Base-by-base conservation (phyloP, 2,113 vertebrate species). In the Petromus typicus region DNA sequence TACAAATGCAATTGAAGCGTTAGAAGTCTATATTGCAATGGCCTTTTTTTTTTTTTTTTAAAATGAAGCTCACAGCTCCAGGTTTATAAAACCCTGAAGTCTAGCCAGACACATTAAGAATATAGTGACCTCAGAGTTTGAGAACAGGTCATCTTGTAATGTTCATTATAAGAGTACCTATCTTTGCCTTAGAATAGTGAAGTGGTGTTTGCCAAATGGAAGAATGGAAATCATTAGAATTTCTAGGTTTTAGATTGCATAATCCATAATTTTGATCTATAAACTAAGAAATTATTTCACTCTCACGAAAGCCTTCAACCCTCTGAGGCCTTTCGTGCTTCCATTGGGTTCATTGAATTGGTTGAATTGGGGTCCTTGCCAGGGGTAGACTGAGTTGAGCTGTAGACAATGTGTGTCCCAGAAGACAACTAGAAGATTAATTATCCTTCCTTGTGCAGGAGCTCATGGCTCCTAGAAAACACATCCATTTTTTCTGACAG, bases 1-100 rank as follows among this genome's bases (percentile, higher is more conserved):
- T 78, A 59, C 43, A 73, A 95, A 97, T 94, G 16, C 18, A 81
- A 1, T 90, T 93, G 61, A 86, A 23, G 75, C 64, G 4, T 91
- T 85, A 61, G 57, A 85, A 22, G 48, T 54, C 54, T 71, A 14
- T 34, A 69, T 59, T 20, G 23, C 67, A 13, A 1, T 8, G 75
- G 64, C 86, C 93, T 94, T 75, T 30, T 37, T 94, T 67, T 27
- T 34, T 86, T n/a, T n/a, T n/a, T n/a, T 32, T 89, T 18, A 2
- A 3, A 23, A 30, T 43, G 82, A 78, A n/a, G 61, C 82, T 90
- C 64, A 86, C 4, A 95, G 85, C 4, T 48, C 48, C 40, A 1
- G 63, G 48, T 51, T 67, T 84, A 13, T 84, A 71, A 88, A 95
- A 71, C 5, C 27, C 40, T 87, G 56, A 95, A 83, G 63, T 90